A percentile compares a stretch with the other conserved stretches of the same genome.
phyloP scores from a whole-genome alignment of 35 echinoderm and acorn worm species.

The Lytechinus pictus region DNA sequence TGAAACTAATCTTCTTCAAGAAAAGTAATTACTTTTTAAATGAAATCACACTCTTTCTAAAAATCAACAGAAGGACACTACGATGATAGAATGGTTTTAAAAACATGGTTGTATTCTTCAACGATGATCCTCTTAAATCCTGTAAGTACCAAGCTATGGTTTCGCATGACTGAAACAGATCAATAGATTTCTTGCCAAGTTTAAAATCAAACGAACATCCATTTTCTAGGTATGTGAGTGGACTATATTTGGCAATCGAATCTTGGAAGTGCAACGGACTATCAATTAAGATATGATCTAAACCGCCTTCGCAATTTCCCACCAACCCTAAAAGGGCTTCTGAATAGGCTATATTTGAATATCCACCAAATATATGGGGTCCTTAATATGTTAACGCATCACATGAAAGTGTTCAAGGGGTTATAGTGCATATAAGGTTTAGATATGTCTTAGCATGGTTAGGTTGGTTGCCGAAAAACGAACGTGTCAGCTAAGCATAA shows the following conservation, averaged over 20 bases:
- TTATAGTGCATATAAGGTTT: no score
- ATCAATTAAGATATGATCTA: neutral
- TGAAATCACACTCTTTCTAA: neutral
- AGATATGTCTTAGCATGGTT: no score
- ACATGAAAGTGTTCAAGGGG: neutral
- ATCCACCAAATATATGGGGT: neutral
- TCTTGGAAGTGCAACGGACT: neutral
- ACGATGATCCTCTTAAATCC: neutral
- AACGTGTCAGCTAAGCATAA: no score
- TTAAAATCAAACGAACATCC: neutral
- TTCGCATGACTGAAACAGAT: neutral
- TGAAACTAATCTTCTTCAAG: neutral
- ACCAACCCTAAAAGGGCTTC: neutral
- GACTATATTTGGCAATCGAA: neutral
- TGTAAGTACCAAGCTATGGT: neutral
- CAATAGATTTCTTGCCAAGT: neutral
- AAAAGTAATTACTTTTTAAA: neutral
- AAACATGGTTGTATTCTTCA: neutral
- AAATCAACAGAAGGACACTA: neutral
- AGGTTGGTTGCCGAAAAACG: no score
- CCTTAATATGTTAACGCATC: neutral
- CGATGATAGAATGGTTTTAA: neutral
- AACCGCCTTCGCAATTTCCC: neutral
- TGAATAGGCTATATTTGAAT: neutral
- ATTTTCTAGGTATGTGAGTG: neutral